Base-by-base conservation (phyloP, 30 jellyfish, hydroid and myxozoan genomes). In the Turritopsis dohrnii region DNA sequence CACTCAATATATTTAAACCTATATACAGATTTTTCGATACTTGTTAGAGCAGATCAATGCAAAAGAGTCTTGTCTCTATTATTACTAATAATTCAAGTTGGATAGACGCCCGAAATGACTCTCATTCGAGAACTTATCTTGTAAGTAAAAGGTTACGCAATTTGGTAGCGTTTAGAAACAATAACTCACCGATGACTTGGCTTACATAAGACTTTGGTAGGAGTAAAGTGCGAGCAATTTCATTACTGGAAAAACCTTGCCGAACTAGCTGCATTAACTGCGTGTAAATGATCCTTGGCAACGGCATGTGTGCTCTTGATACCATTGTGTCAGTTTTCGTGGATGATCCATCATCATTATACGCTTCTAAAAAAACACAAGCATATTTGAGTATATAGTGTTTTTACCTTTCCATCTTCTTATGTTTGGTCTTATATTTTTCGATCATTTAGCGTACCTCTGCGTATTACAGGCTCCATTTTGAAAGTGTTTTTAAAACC, bases 101-200 rank as follows among this genome's bases (percentile, higher is more conserved):
- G n/a, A n/a, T n/a, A n/a, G n/a, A n/a, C n/a, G n/a, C n/a, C n/a
- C n/a, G n/a, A n/a, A n/a, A n/a, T n/a, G n/a, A n/a, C n/a, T n/a
- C n/a, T n/a, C n/a, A n/a, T n/a, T n/a, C n/a, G n/a, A n/a, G n/a
- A n/a, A n/a, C n/a, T n/a, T n/a, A n/a, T n/a, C n/a, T n/a, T n/a
- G n/a, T n/a, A n/a, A n/a, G n/a, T n/a, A n/a, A n/a, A n/a, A n/a
- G n/a, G n/a, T n/a, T n/a, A n/a, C n/a, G n/a, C n/a, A n/a, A n/a
- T n/a, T n/a, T n/a, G n/a, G n/a, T n/a, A n/a, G n/a, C n/a, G n/a
- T 25, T 8, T 5, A 31, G 72, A 4, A 52, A 19, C 7, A 24
- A 21, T n/a, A 18, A 27, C 93, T 65, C 65, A 90, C 97, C 97
- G 18, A 90, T 54, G n/a, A 90, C 79, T 75, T 85, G 86, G 88